phyloP scores from a whole-genome alignment of 2,113 vertebrate genomes.

The Tupaia tana region DNA sequence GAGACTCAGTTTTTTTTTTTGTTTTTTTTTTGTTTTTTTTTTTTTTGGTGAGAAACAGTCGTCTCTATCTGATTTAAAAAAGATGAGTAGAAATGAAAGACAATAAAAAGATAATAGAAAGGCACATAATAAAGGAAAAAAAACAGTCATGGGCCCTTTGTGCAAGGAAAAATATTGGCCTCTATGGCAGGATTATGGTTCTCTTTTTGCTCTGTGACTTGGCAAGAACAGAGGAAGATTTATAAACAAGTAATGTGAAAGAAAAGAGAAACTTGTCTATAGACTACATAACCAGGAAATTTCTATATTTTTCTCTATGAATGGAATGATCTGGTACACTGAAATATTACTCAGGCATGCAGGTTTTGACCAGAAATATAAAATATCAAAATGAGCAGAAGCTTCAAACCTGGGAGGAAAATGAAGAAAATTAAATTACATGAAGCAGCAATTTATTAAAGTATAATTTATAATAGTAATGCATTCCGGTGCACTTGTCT shows the following conservation, averaged over 20 bases:
- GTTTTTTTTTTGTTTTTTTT: too few species aligned
- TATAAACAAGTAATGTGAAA: background rate
- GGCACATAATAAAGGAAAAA: background rate
- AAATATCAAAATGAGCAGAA: background rate
- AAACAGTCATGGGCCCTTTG: background rate
- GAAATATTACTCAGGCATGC: background rate
- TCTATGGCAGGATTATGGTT: background rate
- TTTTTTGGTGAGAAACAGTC: background rate
- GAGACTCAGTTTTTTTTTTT: background rate
- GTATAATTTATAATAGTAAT: background rate
- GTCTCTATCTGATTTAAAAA: background rate
- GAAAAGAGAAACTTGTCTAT: background rate
- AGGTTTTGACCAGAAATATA: background rate
- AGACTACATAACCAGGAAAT: background rate
- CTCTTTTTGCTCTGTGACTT: background rate
- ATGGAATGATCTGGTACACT: background rate
- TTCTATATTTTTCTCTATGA: background rate
- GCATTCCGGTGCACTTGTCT: background rate
- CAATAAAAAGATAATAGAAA: background rate
- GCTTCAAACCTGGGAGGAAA: background rate
- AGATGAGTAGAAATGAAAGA: background rate
- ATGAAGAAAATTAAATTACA: background rate
- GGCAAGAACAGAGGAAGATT: background rate
- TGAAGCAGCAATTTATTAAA: background rate
- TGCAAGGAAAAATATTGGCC: background rate